A percentile compares a stretch with the other conserved stretches of the same genome.
phyloP scores from a whole-genome alignment of 1,140 invertebrate species.

The Nasonia vitripennis region DNA sequence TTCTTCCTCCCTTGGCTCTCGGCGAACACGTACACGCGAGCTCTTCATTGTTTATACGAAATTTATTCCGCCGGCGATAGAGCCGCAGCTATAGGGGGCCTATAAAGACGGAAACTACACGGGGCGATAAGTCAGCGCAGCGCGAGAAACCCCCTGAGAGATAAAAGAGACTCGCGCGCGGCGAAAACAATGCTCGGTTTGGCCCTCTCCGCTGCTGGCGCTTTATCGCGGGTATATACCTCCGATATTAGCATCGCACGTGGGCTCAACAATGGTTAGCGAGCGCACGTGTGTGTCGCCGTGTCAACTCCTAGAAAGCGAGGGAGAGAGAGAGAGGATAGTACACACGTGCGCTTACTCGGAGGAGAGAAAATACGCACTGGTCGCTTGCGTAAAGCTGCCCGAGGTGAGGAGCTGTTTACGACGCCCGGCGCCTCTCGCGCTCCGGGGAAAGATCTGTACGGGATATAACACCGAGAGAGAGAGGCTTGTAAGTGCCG shows the following conservation, averaged over 20 bases:
- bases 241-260: conserved; percentile 43
- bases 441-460: conserved; percentile 1
- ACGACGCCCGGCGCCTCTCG: conserved; percentile 10
- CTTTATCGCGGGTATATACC: conserved; percentile 1
- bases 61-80: not conserved
- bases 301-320: not conserved
- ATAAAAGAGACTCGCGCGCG: conserved; percentile 21
- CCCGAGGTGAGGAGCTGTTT: conserved; percentile 30
- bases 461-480: not conserved
- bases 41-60: not conserved
- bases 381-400: conserved; percentile 20
- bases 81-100: not conserved
- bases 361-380: conserved; percentile 27
- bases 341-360: not conserved
- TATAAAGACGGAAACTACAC: not conserved
- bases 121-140: not conserved
- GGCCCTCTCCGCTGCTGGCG: not conserved
- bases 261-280: conserved; percentile 21
- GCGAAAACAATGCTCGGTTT: not conserved
- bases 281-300: not conserved
- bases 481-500: no score
- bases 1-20: not conserved
- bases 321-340: not conserved
- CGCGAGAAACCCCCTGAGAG: not conserved
- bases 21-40: not conserved